Conservation (phyloP, 2,797 vertebrate species). For the Kryptopterus vitreolus region DNA sequence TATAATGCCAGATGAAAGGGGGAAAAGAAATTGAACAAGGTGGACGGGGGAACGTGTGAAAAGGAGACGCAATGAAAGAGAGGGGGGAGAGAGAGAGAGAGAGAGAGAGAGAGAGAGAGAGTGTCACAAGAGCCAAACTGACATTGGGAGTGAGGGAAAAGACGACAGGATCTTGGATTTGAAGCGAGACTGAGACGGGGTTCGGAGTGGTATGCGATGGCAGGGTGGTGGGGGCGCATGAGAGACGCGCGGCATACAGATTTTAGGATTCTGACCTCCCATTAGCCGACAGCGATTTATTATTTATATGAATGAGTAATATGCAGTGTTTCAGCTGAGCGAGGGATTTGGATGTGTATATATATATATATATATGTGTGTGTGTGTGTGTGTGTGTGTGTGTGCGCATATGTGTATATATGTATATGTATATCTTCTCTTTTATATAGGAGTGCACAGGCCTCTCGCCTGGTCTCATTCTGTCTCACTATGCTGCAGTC, state of each 20-base stretch:
- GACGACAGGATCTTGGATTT: neutral
- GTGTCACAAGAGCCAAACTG: neutral
- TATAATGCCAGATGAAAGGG: constrained; percentile 6
- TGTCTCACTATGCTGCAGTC: constrained; percentile 11
- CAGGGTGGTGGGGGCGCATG: too few relatives aligned
- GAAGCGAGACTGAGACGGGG: constrained; percentile 43
- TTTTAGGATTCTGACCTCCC: neutral
- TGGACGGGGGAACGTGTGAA: neutral
- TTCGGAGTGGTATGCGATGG: neutral
- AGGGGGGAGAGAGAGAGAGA: neutral
- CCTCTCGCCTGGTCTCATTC: neutral
- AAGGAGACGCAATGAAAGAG: neutral
- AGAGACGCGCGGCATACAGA: neutral
- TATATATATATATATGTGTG: too few relatives aligned
- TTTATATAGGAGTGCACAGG: neutral
- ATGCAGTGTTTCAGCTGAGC: neutral
- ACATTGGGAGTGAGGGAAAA: constrained; percentile 2
- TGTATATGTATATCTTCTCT: too few relatives aligned
- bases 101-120: constrained; percentile 13
- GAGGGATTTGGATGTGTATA: too few relatives aligned
- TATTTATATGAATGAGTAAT: too few relatives aligned
- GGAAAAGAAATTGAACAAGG: neutral
- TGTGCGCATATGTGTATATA: too few relatives aligned
- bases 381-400: too few relatives aligned
- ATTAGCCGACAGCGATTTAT: neutral